phyloP scores from a whole-genome alignment of 2,797 vertebrate species.

The Tadarida brasiliensis region DNA sequence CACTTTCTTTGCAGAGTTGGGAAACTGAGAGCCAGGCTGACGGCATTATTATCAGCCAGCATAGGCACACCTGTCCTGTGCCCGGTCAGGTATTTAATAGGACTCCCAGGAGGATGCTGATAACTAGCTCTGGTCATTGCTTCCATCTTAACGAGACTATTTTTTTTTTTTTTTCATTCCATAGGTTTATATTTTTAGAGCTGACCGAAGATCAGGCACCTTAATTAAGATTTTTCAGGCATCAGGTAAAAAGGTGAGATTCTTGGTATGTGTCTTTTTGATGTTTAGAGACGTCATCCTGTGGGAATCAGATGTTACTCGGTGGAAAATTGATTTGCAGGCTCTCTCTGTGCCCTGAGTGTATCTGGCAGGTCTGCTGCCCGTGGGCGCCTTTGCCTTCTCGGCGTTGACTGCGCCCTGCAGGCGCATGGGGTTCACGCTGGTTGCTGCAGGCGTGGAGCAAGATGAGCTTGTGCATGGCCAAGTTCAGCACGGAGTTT shows the following conservation, averaged over 20 bases:
- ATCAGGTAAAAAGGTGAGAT: constrained; percentile 97
- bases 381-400: background rate
- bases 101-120: background rate
- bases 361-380: background rate
- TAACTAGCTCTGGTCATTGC: background rate
- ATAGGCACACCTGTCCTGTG: fast-evolving
- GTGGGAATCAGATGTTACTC: background rate
- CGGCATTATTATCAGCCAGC: background rate
- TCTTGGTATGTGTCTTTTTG: background rate
- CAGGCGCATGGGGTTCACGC: background rate
- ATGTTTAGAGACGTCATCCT: background rate
- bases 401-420: background rate
- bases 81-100: background rate
- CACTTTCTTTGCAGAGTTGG: background rate
- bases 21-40: background rate
- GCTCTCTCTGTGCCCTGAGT: fast-evolving
- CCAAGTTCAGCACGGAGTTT: background rate
- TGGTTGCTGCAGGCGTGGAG: background rate
- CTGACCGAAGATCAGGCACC: constrained; percentile 91
- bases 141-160: background rate
- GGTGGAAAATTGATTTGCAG: background rate
- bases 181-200: constrained; percentile 98
- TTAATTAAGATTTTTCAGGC: constrained; percentile 96
- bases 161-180: constrained; percentile 66
- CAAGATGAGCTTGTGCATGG: background rate